Evolutionary conservation across 2,797 vertebrate genomes (phyloP), one percentile per base, ranked within the genome.

Genomic region (Megaceryle alcyon): DNA sequence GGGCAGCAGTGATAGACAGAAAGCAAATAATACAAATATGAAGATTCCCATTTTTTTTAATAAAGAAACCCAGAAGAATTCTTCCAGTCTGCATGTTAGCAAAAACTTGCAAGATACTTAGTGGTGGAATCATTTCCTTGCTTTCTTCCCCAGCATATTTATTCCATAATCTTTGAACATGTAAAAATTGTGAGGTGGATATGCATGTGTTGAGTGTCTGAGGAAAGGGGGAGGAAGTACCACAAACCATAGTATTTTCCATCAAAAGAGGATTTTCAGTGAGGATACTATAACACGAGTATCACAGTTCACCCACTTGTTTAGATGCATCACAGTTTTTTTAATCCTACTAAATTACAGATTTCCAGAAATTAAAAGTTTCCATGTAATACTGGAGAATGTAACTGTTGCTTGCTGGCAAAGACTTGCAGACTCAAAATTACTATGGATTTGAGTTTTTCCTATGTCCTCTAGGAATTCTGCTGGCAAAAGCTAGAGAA

Each of bases 201-300:
- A 22, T 39, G 18, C 1, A 2, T 23, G 17, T 33, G 23, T 18
- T 35, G 28, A 19, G 14, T 14, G 15, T 6, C 20, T 0, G 2
- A 68, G n/a, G 25, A 41, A 66, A 78, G 41, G 16, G 10, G 5
- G 21, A 21, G 11, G 31, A 44, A 54, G n/a, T 21, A 26, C 68
- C 39, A 28, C 9, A 48, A 61, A 66, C 43, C 23, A 1, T 33
- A 22, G 6, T 41, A 16, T 49, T 78, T 64, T 65, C 29, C 23
- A 56, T 12, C 41, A 43, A 48, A 28, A 46, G 28, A 83, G 23
- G 25, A 35, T 77, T 79, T 73, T 64, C 44, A 19, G 15, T 20
- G 25, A 63, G 35, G 69, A 51, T 3, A 3, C 31, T 61, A 8
- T 26, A 77, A 49, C 29, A 6, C 5, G 44, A 81, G 16, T 43